These are phyloP conservation scores for Hesperia comma DNA, from an alignment of 2,888 invertebrate genomes.

Conservation along the genomic window DNA sequence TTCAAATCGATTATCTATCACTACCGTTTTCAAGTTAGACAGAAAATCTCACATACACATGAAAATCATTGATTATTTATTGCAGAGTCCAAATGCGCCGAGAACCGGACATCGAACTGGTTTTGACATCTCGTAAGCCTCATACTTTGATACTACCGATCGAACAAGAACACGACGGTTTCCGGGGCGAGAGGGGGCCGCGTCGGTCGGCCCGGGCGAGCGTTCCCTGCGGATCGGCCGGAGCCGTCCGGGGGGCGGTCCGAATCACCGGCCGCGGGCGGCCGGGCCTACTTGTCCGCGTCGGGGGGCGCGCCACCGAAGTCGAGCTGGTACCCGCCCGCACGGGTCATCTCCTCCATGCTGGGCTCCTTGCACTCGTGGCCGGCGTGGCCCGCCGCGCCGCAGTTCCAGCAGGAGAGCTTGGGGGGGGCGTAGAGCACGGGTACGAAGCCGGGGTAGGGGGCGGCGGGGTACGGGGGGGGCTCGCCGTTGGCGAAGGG, in stretches of 20 bases:
- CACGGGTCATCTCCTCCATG: slow-evolving; percentile 95
- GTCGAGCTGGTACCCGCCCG: slow-evolving; percentile 87
- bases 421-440: slow-evolving; percentile 85
- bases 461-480: slow-evolving; percentile 73
- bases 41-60: slow-evolving; percentile 60
- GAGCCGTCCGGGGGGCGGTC: slow-evolving; percentile 5
- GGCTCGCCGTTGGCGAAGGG: slow-evolving; percentile 79
- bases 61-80: slow-evolving; percentile 39
- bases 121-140: slow-evolving; percentile 51
- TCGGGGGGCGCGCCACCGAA: slow-evolving; percentile 79
- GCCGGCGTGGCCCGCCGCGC: slow-evolving; percentile 91
- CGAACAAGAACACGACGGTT: slow-evolving; percentile 32
- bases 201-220: slow-evolving; percentile 19
- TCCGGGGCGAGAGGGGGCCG: slow-evolving; percentile 39
- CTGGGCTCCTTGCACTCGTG: slow-evolving; percentile 95
- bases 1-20: slow-evolving; percentile 47
- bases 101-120: slow-evolving; percentile 42
- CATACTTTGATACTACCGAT: slow-evolving; percentile 60
- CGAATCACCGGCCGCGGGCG: slow-evolving; percentile 27
- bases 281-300: slow-evolving; percentile 66
- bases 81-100: slow-evolving; percentile 22
- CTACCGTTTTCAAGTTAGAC: slow-evolving; percentile 52
- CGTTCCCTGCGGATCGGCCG: slow-evolving; percentile 4
- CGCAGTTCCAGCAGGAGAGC: slow-evolving; percentile 96
- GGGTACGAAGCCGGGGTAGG: slow-evolving; percentile 77